Base-by-base conservation (phyloP, 1,140 invertebrate genomes). In the Hesperophylax magnus region DNA sequence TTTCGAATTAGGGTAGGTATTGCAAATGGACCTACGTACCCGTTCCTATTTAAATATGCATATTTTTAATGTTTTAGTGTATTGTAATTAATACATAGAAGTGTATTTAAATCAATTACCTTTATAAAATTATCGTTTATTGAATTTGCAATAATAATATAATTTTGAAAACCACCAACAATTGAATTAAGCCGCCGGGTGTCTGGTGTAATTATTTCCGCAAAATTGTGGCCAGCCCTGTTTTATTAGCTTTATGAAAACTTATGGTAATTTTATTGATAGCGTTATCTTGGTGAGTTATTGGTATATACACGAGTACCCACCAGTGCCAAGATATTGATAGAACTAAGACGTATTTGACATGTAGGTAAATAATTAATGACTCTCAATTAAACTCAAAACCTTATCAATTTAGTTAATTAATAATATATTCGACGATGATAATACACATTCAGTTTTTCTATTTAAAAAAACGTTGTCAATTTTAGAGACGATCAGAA, bases 251-350 rank as follows among this genome's bases (percentile, higher is more conserved):
- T 67, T 15, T 17, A 17, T 34, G 18, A 31, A 67, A 67, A 39
- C 27, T 34, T 31, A 67, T 34, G 17, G 27, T 67, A 67, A 39
- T 67, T 67, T 39, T 14, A 34, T 67, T 67, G 24, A n/a, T 39
- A 17, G 2, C 17, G 39, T 67, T 67, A 67, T 67, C 65, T 67
- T 4, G 11, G 65, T 67, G 65, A 67, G 20, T 67, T 67, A 67
- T 67, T 67, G 65, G 11, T 47, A 67, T 31, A 60, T 22, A 60
- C 22, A 3, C 7, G 34, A 39, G 22, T 61, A 61, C 60, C 22
- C 24, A 14, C 39, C 34, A 39, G n/a, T 39, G 34, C 20, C 34
- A 69, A 69, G n/a, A 69, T 69, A 69, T 18, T 69, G 65, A 69
- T 69, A 69, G 14, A 52, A 52, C 4, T 39, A 9, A 34, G 20